These are phyloP conservation scores for Diacarnus erythraeanus DNA, from an alignment of 37 sponge, comb jelly and placozoan species.

Conservation along the genomic window DNA sequence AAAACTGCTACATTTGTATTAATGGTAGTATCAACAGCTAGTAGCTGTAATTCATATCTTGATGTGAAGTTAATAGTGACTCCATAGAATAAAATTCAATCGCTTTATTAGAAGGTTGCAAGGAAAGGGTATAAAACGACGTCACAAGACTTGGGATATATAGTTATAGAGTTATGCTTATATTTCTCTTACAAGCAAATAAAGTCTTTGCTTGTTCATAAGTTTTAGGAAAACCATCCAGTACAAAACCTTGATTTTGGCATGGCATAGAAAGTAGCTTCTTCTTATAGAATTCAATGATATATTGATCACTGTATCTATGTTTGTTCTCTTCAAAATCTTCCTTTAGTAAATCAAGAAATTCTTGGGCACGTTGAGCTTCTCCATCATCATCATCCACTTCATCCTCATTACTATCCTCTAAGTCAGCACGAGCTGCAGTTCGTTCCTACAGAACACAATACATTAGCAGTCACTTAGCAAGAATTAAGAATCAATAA, in stretches of 20 bases:
- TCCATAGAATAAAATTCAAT: not conserved
- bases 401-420: constrained; percentile 59
- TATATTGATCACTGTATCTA: constrained; percentile 79
- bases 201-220: constrained; percentile 85
- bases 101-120: not conserved
- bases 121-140: no score
- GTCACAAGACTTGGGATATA: not conserved
- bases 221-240: constrained; percentile 96
- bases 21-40: no score
- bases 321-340: constrained; percentile 75
- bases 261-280: constrained; percentile 91
- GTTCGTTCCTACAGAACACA: constrained; percentile 14
- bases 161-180: not conserved
- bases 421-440: constrained; percentile 38
- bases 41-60: no score
- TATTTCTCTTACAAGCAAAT: constrained; percentile 80
- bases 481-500: not conserved
- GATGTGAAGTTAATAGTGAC: no score
- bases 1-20: not conserved
- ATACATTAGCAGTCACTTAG: no score
- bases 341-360: constrained; percentile 83
- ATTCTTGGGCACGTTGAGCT: constrained; percentile 85
- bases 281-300: constrained; percentile 82
- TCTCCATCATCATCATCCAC: constrained; percentile 77
- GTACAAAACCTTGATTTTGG: constrained; percentile 92